Percentiles rank a stretch among this genome's conserved stretches.
phyloP scores from a whole-genome alignment of 2,888 invertebrate species.

The Ligdia adustata region DNA sequence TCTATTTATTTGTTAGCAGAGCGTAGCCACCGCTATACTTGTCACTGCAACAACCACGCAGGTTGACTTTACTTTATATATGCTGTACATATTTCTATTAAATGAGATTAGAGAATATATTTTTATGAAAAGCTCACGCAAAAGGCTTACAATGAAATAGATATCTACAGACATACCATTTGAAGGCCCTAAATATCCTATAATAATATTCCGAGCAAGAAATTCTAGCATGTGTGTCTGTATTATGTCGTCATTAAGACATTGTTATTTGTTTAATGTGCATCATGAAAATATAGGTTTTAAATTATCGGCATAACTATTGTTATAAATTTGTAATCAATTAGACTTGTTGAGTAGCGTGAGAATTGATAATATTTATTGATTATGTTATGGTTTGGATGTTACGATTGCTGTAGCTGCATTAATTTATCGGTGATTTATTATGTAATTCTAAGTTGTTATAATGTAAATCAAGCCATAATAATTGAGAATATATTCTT shows the following conservation, averaged over 20 bases:
- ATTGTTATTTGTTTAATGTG: conserved; percentile 64
- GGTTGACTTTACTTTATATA: conserved; percentile 38
- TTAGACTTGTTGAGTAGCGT: conserved; percentile 81
- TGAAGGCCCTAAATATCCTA: conserved; percentile 27
- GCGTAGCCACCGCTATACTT: conserved; percentile 37
- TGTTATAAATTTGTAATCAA: conserved; percentile 78
- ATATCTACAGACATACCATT: conserved; percentile 25
- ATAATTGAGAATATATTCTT: conserved; percentile 84
- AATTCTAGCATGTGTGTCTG: conserved; percentile 25
- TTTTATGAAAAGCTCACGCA: conserved; percentile 55
- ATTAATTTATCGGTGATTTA: conserved; percentile 80
- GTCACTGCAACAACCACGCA: conserved; percentile 25
- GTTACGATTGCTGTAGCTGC: conserved; percentile 75
- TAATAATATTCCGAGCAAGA: conserved; percentile 26
- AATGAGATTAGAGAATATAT: conserved; percentile 61
- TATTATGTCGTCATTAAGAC: conserved; percentile 46
- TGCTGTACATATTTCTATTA: conserved; percentile 58
- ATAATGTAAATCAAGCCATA: conserved; percentile 84
- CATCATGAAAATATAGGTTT: conserved; percentile 60
- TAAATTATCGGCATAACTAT: conserved; percentile 78
- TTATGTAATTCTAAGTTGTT: conserved; percentile 83
- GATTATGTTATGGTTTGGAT: conserved; percentile 74
- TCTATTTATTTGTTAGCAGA: conserved; percentile 49
- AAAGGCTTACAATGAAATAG: conserved; percentile 33
- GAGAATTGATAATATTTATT: conserved; percentile 77